Evolutionary conservation across 2,888 invertebrate genomes (phyloP), one percentile per base, ranked within the genome.

Genomic region (Branchipolynoe longqiensis): DNA sequence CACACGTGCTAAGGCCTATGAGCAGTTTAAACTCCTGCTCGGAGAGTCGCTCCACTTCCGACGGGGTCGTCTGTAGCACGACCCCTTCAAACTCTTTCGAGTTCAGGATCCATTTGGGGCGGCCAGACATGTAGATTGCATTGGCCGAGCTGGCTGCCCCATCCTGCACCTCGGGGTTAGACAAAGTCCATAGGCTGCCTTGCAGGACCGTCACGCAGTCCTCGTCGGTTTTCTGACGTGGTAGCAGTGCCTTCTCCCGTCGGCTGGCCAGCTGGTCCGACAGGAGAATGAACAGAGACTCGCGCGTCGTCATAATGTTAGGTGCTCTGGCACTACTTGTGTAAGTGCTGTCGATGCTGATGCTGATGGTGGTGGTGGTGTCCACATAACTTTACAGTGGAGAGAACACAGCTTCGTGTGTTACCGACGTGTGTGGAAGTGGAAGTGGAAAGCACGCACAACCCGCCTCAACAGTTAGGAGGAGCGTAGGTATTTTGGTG

Each of bases 161-260:
- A 1, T 78, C 41, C 0, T 18, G 36, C 18, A 59, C 56, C 25
- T 64, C 82, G n/a, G 58, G 18, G 38, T 78, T 33, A 31, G 69
- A 40, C 38, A 59, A 38, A 14, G 58, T 59, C 87, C 86, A 87
- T 14, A 87, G 87, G 73, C 86, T 87, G 2, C 87, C 87, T 59
- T 85, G 59, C 8, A 87, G 58, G 6, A 83, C 87, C 4, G 64
- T 78, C 25, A 78, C 78, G 18, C 48, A 38, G 36, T 54, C 82
- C 28, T 82, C 69, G 38, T 85, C 85, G 33, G 48, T 73, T 73
- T 85, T 85, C 59, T 85, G 85, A 36, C 83, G 59, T 12, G 69
- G 48, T 18, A 83, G 83, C 18, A 85, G 48, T 2, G 69, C 83
- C 40, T 78, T 82, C 56, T 85, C 85, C 69, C 64, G 33, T 40